Conservation (phyloP, 2,888 invertebrate species). For the Agrochola litura region DNA sequence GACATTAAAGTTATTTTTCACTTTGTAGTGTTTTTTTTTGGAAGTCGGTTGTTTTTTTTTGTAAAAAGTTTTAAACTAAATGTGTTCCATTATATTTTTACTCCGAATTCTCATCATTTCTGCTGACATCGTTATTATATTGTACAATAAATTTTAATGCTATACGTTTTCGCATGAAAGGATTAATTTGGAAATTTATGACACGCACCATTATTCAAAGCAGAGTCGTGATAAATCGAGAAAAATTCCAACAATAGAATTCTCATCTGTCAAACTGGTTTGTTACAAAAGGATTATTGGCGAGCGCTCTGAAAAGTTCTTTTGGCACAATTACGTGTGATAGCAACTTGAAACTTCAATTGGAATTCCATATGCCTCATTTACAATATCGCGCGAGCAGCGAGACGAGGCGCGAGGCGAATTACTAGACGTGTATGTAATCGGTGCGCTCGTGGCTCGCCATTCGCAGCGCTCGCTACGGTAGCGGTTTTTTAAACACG, state of each 20-base stretch:
- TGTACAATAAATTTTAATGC: constrained; percentile 24
- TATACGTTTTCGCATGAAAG: constrained; percentile 30
- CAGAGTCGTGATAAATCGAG: constrained; percentile 64
- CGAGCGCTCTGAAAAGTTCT: constrained; percentile 69
- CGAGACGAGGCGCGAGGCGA: too few relatives aligned
- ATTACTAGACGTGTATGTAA: too few relatives aligned
- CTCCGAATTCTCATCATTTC: constrained; percentile 5
- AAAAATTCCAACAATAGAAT: constrained; percentile 75
- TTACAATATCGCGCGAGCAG: too few relatives aligned
- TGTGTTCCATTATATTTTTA: background rate
- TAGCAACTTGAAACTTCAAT: constrained; percentile 56
- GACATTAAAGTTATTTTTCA: too few relatives aligned
- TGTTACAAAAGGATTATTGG: constrained; percentile 83
- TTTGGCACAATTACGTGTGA: constrained; percentile 65
- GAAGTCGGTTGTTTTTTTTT: too few relatives aligned
- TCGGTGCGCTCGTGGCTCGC: too few relatives aligned
- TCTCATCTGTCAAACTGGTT: constrained; percentile 80
- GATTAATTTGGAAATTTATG: constrained; percentile 54
- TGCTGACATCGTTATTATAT: constrained; percentile 16
- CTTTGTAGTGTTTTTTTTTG: too few relatives aligned
- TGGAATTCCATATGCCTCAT: too few relatives aligned
- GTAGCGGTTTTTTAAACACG: too few relatives aligned
- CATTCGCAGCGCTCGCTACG: too few relatives aligned
- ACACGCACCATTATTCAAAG: constrained; percentile 59
- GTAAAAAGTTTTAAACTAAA: too few relatives aligned